Conservation (phyloP, 2,888 invertebrate species). For the Cryptops parisi region DNA sequence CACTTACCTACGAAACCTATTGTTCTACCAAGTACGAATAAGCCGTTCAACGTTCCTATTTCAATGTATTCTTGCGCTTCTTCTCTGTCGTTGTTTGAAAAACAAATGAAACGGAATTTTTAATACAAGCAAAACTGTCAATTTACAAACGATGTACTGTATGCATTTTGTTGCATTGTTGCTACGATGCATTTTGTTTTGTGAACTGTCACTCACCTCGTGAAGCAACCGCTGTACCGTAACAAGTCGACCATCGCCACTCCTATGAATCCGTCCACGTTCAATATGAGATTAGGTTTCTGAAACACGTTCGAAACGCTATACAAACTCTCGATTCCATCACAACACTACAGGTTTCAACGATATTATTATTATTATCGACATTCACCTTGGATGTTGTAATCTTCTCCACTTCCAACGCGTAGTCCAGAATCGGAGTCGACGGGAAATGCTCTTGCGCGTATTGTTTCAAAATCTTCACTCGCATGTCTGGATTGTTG, state of each 20-base stretch:
- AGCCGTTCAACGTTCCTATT: conserved; percentile 93
- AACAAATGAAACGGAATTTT: not conserved
- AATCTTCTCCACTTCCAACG: conserved; percentile 94
- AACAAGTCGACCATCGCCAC: conserved; percentile 95
- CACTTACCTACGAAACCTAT: conserved; percentile 87
- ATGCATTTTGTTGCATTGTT: no score
- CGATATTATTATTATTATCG: no score
- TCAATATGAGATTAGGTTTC: conserved; percentile 98
- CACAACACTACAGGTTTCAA: no score
- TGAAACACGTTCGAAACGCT: no score
- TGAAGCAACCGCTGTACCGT: conserved; percentile 84
- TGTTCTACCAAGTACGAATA: conserved; percentile 94
- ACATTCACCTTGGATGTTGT: conserved; percentile 84
- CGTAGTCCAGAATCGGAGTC: conserved; percentile 87
- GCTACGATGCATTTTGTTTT: no score
- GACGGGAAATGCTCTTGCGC: conserved; percentile 86
- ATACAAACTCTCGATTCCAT: no score
- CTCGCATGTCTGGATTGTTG: conserved; percentile 97
- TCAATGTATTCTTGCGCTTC: conserved; percentile 96
- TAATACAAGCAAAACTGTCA: not conserved
- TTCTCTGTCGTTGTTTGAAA: conserved; percentile 43
- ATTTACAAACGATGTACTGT: no score
- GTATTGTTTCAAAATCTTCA: conserved; percentile 91
- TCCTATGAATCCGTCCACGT: conserved; percentile 97
- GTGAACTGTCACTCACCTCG: conserved; percentile 42